Base-by-base conservation (phyloP, 2,113 vertebrate genomes). In the Brachyhypopomus occidentalis region DNA sequence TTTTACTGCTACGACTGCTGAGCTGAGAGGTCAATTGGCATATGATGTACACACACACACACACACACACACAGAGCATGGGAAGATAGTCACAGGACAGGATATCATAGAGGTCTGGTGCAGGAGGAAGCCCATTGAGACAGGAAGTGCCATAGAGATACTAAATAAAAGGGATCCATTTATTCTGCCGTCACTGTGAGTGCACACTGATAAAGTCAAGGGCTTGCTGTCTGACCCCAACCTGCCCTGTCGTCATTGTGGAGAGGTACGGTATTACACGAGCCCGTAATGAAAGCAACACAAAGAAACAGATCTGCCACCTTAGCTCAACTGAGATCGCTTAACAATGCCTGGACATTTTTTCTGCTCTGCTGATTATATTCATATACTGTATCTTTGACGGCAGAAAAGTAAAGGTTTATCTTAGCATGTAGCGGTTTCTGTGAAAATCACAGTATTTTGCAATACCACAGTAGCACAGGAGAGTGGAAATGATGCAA, bases 91-190 rank as follows among this genome's bases (percentile, higher is more conserved):
- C 79, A 56, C 79, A 74, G 59, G 64, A 62, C 72, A 81, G 62
- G 52, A 75, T 81, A 81, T 81, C 72, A 81, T 30, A 58, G 72
- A 25, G 72, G 72, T 67, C 62, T 81, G 72, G 79, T 30, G n/a
- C 71, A 66, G 71, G 41, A 74, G 79, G 79, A 75, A 75, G 62
- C 72, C 79, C 72, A 81, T 23, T 45, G 79, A 81, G 79, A 81
- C 79, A 81, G 79, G 79, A 81, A 75, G 58, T 72, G 48, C 72
- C 60, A 72, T 73, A 75, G 48, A 81, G 79, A 81, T 81, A 81
- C 62, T 63, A 81, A 81, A 75, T 81, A 67, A 81, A 81, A 81
- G 75, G 72, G 79, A 67, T 75, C 79, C 79, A 69, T 81, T 81
- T 75, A 75, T 72, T 62, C 63, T 64, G 16, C 52, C 59, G 77